Evolutionary conservation across 1,140 invertebrate species (phyloP).

Genomic region (Lasioglossum baleicum): DNA sequence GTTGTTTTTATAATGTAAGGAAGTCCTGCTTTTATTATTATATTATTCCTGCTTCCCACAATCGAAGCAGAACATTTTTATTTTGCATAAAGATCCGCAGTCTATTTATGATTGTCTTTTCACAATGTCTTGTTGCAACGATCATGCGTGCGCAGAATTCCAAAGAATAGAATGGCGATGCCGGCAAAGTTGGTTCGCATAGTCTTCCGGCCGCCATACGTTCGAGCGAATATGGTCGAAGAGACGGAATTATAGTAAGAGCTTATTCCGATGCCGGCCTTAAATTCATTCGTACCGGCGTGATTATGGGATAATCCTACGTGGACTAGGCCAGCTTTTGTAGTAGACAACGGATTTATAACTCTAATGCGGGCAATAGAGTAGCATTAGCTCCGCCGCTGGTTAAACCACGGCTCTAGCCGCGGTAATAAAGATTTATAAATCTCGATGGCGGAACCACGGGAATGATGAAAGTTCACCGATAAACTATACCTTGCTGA

Average conservation of each 20-base stretch:
- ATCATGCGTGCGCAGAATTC: too few relatives aligned
- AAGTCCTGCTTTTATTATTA: too few relatives aligned
- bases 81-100: too few relatives aligned
- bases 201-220: not conserved
- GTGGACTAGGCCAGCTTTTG: constrained; percentile 35
- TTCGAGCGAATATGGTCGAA: not conserved
- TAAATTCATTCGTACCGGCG: constrained; percentile 50
- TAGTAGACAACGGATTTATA: constrained; percentile 55
- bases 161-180: too few relatives aligned
- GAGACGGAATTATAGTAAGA: constrained; percentile 13
- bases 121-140: too few relatives aligned
- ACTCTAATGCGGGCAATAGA: constrained; percentile 50
- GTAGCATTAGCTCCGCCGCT: constrained; percentile 41
- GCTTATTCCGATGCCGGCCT: constrained; percentile 30
- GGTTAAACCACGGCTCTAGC: constrained; percentile 30
- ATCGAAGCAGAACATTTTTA: too few relatives aligned
- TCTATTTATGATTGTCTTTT: too few relatives aligned
- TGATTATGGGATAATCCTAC: constrained; percentile 52
- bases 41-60: too few relatives aligned
- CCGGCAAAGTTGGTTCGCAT: not conserved
- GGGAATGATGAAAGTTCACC: constrained; percentile 42
- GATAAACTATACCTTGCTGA: not conserved
- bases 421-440: constrained; percentile 54
- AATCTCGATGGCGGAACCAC: constrained; percentile 12
- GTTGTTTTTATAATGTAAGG: too few relatives aligned